Evolutionary conservation across 2,113 vertebrate species (phyloP).

Genomic region (Dolichotis patagonum): DNA sequence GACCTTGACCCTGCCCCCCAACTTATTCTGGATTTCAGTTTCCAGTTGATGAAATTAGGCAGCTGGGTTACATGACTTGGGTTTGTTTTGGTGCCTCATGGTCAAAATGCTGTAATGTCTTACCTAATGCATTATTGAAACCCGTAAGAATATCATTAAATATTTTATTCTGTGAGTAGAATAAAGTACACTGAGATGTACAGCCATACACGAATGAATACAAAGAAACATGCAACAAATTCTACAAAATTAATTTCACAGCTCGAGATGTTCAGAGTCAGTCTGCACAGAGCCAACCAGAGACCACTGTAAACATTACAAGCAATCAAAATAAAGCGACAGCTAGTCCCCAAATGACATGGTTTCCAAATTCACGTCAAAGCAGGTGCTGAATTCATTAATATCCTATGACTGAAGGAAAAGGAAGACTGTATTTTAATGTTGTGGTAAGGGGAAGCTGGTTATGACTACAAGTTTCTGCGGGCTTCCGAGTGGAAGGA

Average conservation of each 20-base stretch:
- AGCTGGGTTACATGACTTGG: background rate
- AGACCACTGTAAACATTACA: background rate
- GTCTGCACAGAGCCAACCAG: background rate
- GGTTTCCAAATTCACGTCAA: slow-evolving; percentile 16
- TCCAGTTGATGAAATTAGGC: slow-evolving; percentile 50
- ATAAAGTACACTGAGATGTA: background rate
- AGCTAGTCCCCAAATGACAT: background rate
- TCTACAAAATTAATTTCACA: background rate
- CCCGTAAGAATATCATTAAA: background rate
- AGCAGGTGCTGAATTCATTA: background rate
- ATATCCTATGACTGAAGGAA: slow-evolving; percentile 39
- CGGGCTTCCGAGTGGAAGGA: too few species aligned
- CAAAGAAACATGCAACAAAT: background rate
- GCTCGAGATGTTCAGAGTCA: background rate
- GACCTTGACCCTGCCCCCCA: background rate
- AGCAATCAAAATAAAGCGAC: background rate
- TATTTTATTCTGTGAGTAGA: background rate
- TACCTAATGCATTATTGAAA: background rate
- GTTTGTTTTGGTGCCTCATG: background rate
- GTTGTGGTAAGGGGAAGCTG: slow-evolving; percentile 56
- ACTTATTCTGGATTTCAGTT: background rate
- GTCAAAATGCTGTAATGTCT: slow-evolving; percentile 10
- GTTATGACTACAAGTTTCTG: too few species aligned
- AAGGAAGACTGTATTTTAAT: slow-evolving; percentile 45
- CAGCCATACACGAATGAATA: background rate